phyloP scores from a whole-genome alignment of 1,140 invertebrate species.

The Apis dorsata region DNA sequence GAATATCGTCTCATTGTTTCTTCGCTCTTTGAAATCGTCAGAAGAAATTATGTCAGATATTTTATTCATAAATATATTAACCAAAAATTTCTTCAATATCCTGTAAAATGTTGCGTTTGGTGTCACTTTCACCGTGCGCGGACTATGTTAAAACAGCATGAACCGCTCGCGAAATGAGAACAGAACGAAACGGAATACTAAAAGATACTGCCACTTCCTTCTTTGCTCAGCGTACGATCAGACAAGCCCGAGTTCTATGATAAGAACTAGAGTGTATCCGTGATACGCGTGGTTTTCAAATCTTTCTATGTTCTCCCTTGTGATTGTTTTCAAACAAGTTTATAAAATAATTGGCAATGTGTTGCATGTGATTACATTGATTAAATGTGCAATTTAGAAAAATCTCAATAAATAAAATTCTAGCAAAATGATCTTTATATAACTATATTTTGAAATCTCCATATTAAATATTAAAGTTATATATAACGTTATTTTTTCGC shows the following conservation, averaged over 20 bases:
- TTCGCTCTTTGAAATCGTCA: background rate
- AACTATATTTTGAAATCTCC: background rate
- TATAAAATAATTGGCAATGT: background rate
- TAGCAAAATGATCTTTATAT: background rate
- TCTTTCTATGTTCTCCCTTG: background rate
- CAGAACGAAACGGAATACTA: conserved; percentile 65
- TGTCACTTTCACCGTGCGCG: conserved; percentile 57
- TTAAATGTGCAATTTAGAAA: background rate
- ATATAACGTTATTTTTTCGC: background rate
- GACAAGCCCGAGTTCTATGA: conserved; percentile 5
- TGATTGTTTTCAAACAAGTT: background rate
- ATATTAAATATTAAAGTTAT: background rate
- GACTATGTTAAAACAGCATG: conserved; percentile 18
- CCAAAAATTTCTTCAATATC: background rate
- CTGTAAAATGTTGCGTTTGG: conserved; percentile 22
- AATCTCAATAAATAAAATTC: background rate
- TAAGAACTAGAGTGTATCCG: conserved; percentile 19
- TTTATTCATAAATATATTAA: background rate
- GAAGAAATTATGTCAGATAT: too few species aligned
- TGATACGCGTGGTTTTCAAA: background rate
- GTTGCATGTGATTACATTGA: background rate
- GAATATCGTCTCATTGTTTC: conserved; percentile 2
- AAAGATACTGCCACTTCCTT: conserved; percentile 68
- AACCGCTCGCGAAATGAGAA: conserved; percentile 49
- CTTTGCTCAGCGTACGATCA: conserved; percentile 22